Evolutionary conservation across 2,888 invertebrate species (phyloP), one percentile per base, ranked within the genome.

Genomic region (Lasius platythorax): DNA sequence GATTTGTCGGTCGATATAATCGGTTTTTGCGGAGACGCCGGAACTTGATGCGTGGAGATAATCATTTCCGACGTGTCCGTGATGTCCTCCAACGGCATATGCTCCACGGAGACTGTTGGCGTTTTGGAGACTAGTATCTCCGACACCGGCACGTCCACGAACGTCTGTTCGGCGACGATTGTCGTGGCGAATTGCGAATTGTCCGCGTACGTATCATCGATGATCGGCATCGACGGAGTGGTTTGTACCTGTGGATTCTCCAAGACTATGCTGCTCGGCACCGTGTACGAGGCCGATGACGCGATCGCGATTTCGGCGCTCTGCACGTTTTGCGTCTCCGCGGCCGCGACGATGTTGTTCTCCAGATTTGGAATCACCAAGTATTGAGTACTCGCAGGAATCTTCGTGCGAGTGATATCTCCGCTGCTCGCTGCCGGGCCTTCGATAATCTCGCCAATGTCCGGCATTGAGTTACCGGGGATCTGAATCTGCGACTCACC

Each of bases 141-240:
- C 6, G 93, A 91, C 8, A 92, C 91, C 3, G 93, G 84, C 9
- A 92, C 91, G 12, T 93, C 91, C 1, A 85, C 85, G 12, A 92
- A 93, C 63, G 84, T 90, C 12, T 90, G 88, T 64, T 91, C 93
- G 4, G 87, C 64, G 6, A 87, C 61, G 5, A 90, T 85, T 18
- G 90, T 84, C 9, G 89, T 82, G 37, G 83, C 78, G 68, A 92
- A 94, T 70, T 89, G 90, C 12, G 88, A 88, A 70, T 87, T 90
- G 40, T 93, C 94, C n/a, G 87, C 75, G 28, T 90, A 94, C n/a
- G 89, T 87, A 64, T 95, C 95, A 64, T 95, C 95, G 81, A 95
- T 95, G 30, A 95, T 94, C 33, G 95, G 94, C 95, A 95, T 95
- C 15, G 95, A 95, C 0, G 94, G 94, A 30, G 94, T 94, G 8